These are phyloP conservation scores for Liasis olivaceus DNA, from an alignment of 2,797 vertebrate species.

Conservation along the genomic window DNA sequence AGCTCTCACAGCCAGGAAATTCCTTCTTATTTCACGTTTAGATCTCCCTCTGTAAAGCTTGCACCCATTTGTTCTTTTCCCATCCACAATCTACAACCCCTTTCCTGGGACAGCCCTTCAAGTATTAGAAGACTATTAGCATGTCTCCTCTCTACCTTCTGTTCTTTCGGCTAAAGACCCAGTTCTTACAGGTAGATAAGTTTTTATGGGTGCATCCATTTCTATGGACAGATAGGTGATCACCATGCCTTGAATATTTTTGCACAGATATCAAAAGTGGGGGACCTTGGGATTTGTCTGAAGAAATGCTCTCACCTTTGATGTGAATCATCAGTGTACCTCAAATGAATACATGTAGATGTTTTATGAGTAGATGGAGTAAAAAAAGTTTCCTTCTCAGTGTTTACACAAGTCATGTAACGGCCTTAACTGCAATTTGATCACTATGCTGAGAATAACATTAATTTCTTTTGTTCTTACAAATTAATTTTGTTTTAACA, in stretches of 20 bases:
- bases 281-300: background rate
- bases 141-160: background rate
- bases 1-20: background rate
- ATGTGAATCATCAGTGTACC: background rate
- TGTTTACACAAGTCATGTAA: background rate
- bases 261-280: background rate
- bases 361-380: background rate
- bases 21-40: background rate
- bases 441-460: background rate
- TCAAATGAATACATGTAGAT: background rate
- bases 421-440: background rate
- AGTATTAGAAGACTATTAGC: background rate
- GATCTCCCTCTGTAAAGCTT: background rate
- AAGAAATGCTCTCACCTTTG: background rate
- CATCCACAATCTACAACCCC: background rate
- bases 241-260: background rate
- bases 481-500: background rate
- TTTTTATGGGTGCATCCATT: background rate
- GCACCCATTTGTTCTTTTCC: background rate
- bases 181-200: background rate
- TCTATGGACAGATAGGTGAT: background rate
- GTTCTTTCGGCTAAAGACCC: background rate
- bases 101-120: background rate
- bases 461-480: background rate
- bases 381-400: background rate